These are phyloP conservation scores for Lamproptera curius DNA, from an alignment of 2,888 invertebrate species.

Conservation along the genomic window DNA sequence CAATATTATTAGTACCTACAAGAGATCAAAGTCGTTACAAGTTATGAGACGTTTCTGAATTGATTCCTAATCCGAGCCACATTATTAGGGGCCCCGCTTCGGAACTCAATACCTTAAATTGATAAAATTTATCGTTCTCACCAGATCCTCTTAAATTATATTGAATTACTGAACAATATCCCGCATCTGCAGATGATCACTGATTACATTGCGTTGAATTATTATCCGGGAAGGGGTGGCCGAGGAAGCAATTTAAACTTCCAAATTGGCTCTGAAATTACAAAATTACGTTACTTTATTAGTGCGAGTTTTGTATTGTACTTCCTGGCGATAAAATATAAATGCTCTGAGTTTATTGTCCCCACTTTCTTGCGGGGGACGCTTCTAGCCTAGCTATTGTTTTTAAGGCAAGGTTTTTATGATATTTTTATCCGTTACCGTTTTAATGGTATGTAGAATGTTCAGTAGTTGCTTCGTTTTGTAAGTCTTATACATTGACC, in stretches of 20 bases:
- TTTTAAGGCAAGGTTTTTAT: too few species aligned
- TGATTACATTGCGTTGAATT: slow-evolving; percentile 18
- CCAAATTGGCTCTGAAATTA: slow-evolving; percentile 23
- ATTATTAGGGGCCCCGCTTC: too few species aligned
- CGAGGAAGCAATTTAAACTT: slow-evolving; percentile 25
- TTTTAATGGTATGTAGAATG: too few species aligned
- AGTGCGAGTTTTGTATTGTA: slow-evolving; percentile 18
- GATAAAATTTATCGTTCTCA: slow-evolving; percentile 8
- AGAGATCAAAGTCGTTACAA: too few species aligned
- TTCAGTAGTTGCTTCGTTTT: too few species aligned
- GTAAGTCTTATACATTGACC: too few species aligned
- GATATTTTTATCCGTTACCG: too few species aligned
- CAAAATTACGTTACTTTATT: slow-evolving; percentile 19
- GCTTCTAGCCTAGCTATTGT: too few species aligned
- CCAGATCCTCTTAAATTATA: slow-evolving; percentile 14
- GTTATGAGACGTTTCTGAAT: too few species aligned
- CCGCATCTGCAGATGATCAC: slow-evolving; percentile 21
- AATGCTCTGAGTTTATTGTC: slow-evolving; percentile 6
- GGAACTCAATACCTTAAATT: neutral
- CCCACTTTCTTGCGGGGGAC: neutral
- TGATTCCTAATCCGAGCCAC: too few species aligned
- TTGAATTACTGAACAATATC: slow-evolving; percentile 16
- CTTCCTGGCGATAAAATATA: slow-evolving; percentile 23
- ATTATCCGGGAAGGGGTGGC: slow-evolving; percentile 16
- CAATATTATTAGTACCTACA: too few species aligned